Percentiles rank a stretch among this genome's conserved stretches.
Evolutionary conservation across 2,888 invertebrate genomes (phyloP).

Genomic region (Vanessa cardui): DNA sequence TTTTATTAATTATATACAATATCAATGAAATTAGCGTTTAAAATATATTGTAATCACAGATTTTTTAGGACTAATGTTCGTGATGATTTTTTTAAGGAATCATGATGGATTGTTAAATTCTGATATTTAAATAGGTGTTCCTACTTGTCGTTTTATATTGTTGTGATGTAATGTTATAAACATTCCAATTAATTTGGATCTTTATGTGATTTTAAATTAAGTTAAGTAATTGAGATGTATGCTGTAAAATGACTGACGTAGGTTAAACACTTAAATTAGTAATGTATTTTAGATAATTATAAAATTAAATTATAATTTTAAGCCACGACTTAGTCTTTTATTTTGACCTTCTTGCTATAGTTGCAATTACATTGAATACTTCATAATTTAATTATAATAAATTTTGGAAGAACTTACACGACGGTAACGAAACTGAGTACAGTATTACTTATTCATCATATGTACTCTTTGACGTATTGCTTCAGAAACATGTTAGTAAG

Average conservation of each 20-base stretch:
- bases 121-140: conserved; percentile 26
- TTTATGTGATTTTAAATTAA: conserved; percentile 36
- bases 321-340: conserved; percentile 2
- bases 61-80: background rate
- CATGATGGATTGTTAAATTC: background rate
- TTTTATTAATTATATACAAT: conserved; percentile 3
- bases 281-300: conserved; percentile 42
- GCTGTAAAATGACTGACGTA: conserved; percentile 67
- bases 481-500: no score
- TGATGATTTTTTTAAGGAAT: no score
- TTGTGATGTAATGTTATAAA: conserved; percentile 10
- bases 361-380: no score
- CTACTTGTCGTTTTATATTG: conserved; percentile 22
- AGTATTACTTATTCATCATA: no score
- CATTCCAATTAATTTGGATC: conserved; percentile 32
- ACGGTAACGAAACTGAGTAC: no score
- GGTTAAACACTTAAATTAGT: conserved; percentile 51
- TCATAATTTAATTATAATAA: background rate
- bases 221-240: conserved; percentile 17
- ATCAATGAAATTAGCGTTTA: background rate
- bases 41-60: background rate
- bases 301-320: conserved; percentile 10
- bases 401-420: no score
- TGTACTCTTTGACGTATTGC: no score
- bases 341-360: background rate